Percentiles rank a stretch among this genome's conserved stretches.
These are phyloP conservation scores for Liasis olivaceus DNA, from an alignment of 2,797 vertebrate species.

Conservation along the genomic window DNA sequence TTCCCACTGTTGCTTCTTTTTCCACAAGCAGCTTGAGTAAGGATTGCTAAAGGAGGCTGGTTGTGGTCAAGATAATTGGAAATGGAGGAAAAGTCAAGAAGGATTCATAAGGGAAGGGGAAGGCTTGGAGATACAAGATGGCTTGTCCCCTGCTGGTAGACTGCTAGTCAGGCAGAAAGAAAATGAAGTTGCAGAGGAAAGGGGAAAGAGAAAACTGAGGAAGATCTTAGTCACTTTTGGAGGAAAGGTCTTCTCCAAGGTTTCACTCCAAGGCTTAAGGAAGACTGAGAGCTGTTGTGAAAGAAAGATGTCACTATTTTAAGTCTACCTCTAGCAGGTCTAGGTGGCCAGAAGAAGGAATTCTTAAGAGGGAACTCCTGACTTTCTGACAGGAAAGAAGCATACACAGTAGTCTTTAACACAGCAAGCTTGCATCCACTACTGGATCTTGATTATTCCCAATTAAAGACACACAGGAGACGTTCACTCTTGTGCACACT, in stretches of 20 bases:
- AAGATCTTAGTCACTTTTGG: background rate
- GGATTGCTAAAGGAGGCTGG: background rate
- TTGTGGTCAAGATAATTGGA: background rate
- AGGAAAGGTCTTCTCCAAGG: background rate
- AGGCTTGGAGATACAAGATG: background rate
- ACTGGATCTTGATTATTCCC: background rate
- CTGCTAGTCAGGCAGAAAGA: background rate
- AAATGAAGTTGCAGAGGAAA: background rate
- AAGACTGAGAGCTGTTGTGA: background rate
- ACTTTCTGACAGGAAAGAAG: background rate
- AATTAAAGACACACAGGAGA: background rate
- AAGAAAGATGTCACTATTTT: background rate
- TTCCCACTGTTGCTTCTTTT: background rate
- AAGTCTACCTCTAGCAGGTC: background rate
- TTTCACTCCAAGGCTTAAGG: background rate
- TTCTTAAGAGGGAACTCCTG: background rate
- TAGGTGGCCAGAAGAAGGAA: background rate
- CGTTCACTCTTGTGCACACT: background rate
- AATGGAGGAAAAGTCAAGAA: background rate
- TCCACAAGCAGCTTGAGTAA: background rate
- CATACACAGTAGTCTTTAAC: background rate
- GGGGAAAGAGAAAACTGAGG: background rate
- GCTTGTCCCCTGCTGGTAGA: background rate
- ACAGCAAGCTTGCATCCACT: background rate
- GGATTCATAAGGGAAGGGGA: background rate